Conservation (phyloP, 2,888 invertebrate genomes). For the Metacarcinus magister region DNA sequence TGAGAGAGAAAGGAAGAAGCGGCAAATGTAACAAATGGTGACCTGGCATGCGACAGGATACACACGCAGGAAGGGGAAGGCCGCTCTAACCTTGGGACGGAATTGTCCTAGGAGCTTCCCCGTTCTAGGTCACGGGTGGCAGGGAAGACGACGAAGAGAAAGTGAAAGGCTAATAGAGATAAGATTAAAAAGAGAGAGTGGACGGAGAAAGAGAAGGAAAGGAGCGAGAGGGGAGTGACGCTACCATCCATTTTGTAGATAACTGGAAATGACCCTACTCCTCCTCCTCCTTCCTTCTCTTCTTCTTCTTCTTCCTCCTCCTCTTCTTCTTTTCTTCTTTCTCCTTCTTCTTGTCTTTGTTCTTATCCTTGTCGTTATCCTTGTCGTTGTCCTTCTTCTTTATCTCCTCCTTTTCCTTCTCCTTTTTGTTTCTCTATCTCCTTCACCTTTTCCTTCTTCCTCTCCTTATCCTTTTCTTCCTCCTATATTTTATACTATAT, state of each 20-base stretch:
- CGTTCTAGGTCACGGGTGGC: neutral
- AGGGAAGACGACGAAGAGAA: neutral
- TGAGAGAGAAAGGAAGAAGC: neutral
- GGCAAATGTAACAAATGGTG: constrained; percentile 7
- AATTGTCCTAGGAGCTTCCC: neutral
- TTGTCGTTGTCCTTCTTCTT: neutral
- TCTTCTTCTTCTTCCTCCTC: neutral
- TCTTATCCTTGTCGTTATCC: too few relatives aligned
- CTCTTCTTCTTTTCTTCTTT: neutral
- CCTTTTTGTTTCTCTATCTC: neutral
- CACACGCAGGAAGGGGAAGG: neutral
- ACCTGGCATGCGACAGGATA: neutral
- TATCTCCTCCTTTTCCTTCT: neutral
- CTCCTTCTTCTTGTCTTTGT: neutral
- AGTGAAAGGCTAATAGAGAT: neutral
- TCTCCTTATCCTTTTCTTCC: neutral
- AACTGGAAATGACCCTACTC: constrained; percentile 45
- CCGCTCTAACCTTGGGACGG: neutral
- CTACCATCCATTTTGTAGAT: constrained; percentile 34
- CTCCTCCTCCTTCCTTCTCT: neutral
- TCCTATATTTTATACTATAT: neutral
- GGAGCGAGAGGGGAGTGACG: constrained; percentile 37
- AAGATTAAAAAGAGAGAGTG: neutral
- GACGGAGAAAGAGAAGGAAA: constrained; percentile 11
- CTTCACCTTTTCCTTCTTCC: neutral